A percentile compares a stretch with the other conserved stretches of the same genome.
These are phyloP conservation scores for Sinopyrophorus schimmeli DNA, from an alignment of 2,888 invertebrate genomes.

Conservation along the genomic window DNA sequence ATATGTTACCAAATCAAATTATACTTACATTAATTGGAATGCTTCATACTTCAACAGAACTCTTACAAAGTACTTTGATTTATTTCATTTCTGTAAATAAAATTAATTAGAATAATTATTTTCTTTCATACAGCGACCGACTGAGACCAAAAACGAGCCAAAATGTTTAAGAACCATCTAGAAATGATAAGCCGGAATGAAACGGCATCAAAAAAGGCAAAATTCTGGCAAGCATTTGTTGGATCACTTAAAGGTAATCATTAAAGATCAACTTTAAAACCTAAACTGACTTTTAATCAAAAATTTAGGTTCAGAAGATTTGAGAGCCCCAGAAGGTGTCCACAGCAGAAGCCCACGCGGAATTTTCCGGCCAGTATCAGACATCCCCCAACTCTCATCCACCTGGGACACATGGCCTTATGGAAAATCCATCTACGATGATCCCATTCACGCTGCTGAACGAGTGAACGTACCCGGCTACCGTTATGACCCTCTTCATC, in stretches of 20 bases:
- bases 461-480: constrained; percentile 87
- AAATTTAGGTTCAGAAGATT: constrained; percentile 81
- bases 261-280: not conserved
- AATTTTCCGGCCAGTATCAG: constrained; percentile 66
- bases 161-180: constrained; percentile 89
- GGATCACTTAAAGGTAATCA: constrained; percentile 84
- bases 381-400: constrained; percentile 72
- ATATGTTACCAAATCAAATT: too few relatives aligned
- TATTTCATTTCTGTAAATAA: too few relatives aligned
- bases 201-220: constrained; percentile 89
- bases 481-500: constrained; percentile 88
- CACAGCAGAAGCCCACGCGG: constrained; percentile 68
- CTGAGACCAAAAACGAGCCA: constrained; percentile 63
- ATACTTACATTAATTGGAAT: too few relatives aligned
- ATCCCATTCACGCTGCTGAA: constrained; percentile 78
- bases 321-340: constrained; percentile 78
- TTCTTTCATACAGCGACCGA: constrained; percentile 67
- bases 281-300: not conserved
- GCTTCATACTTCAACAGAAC: too few relatives aligned
- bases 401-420: constrained; percentile 76
- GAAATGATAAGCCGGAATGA: constrained; percentile 94
- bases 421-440: constrained; percentile 86
- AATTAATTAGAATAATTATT: not conserved
- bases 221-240: constrained; percentile 92
- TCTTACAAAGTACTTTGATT: too few relatives aligned